Conservation (phyloP, 35 echinoderm and acorn worm genomes). For the Strongylocentrotus purpuratus region DNA sequence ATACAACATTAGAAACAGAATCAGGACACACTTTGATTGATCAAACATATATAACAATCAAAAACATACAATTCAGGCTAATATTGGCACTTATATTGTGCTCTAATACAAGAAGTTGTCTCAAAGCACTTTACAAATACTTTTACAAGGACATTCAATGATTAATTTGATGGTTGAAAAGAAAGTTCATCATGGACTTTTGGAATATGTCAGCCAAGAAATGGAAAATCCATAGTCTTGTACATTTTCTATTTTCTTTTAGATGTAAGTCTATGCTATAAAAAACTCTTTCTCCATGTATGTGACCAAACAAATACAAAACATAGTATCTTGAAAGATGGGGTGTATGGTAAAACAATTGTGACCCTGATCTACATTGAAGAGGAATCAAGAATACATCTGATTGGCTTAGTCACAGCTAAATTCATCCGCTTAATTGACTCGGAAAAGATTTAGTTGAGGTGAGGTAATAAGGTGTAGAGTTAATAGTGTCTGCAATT, state of each 20-base stretch:
- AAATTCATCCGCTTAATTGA: not conserved
- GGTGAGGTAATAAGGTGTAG: not conserved
- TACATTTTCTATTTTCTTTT: not conserved
- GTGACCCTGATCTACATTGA: not conserved
- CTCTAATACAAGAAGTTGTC: no score
- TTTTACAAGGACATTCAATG: no score
- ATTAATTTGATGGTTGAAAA: no score
- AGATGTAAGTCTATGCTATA: not conserved
- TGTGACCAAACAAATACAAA: not conserved
- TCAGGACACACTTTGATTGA: no score
- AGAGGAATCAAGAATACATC: not conserved
- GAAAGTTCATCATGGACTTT: no score
- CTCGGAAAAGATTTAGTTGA: not conserved
- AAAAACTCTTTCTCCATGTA: not conserved
- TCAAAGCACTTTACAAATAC: no score
- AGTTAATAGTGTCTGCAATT: conserved; percentile 25
- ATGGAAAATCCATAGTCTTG: no score
- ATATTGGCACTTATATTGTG: no score
- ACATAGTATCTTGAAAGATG: not conserved
- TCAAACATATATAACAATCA: no score
- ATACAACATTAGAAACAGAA: no score
- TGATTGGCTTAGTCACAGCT: not conserved
- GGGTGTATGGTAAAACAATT: not conserved
- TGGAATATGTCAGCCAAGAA: no score
- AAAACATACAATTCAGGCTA: no score